Evolutionary conservation across 2,888 invertebrate species (phyloP).

Genomic region (Rhagium mordax): DNA sequence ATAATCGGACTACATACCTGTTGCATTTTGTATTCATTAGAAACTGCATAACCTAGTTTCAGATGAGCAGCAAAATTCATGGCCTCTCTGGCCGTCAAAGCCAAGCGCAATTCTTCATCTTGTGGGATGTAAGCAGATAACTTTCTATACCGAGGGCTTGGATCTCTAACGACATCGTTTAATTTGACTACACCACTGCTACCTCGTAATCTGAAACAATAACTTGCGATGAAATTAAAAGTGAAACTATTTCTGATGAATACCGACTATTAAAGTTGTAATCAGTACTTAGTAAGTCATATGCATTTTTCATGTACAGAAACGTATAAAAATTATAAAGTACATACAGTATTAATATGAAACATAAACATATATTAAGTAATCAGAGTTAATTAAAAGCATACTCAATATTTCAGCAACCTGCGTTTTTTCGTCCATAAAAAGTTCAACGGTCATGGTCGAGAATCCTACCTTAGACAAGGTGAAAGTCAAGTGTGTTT

Average conservation of each 20-base stretch:
- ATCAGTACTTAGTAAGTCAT: too few species aligned
- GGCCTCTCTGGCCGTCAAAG: constrained; percentile 82
- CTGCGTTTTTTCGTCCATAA: too few species aligned
- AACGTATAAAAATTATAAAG: too few species aligned
- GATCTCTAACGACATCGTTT: constrained; percentile 75
- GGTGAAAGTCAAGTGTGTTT: too few species aligned
- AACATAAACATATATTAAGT: too few species aligned
- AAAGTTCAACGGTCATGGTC: too few species aligned
- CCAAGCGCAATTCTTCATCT: constrained; percentile 81
- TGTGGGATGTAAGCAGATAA: constrained; percentile 89
- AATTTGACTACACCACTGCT: constrained; percentile 64
- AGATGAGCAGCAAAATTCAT: constrained; percentile 85
- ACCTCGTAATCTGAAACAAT: constrained; percentile 64
- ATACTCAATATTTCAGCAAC: too few species aligned
- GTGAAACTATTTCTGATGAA: not conserved
- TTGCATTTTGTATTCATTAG: constrained; percentile 78
- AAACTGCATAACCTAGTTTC: constrained; percentile 81
- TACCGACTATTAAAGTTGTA: too few species aligned
- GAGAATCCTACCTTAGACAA: too few species aligned
- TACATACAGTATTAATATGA: too few species aligned
- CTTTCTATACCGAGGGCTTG: constrained; percentile 86
- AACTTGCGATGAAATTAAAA: not conserved
- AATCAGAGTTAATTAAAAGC: too few species aligned
- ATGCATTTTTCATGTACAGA: too few species aligned
- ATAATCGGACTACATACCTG: constrained; percentile 72